Percentiles rank a stretch among this genome's conserved stretches.
These are phyloP conservation scores for Liposcelis brunnea DNA, from an alignment of 2,888 invertebrate genomes.

Conservation along the genomic window DNA sequence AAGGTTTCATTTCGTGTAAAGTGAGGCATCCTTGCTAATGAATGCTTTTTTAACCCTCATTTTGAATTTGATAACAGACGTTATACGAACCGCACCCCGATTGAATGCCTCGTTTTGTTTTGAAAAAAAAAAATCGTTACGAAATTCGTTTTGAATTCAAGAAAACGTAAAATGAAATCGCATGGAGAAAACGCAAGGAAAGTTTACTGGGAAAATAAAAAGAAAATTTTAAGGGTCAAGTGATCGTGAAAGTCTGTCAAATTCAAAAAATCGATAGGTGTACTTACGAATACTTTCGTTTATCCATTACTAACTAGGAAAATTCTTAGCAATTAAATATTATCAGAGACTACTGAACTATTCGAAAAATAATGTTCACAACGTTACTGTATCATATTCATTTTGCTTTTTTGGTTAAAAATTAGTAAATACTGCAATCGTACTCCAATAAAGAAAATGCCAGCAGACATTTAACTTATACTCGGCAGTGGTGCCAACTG, in stretches of 20 bases:
- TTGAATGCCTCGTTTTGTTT: neutral
- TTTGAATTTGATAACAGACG: too few relatives aligned
- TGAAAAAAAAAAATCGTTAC: neutral
- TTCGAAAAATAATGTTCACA: neutral
- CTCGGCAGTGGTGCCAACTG: too few relatives aligned
- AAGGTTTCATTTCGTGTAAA: too few relatives aligned
- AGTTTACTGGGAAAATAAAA: too few relatives aligned
- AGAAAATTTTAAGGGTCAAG: neutral
- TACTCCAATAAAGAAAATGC: neutral
- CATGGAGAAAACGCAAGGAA: too few relatives aligned
- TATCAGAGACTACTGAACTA: neutral
- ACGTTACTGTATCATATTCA: neutral
- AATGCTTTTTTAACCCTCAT: too few relatives aligned
- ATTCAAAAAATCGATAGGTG: constrained; percentile 6
- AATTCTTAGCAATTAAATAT: neutral
- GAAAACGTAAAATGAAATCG: too few relatives aligned
- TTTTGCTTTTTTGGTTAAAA: neutral
- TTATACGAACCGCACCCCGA: too few relatives aligned
- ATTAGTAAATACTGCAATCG: neutral
- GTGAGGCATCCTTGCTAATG: too few relatives aligned
- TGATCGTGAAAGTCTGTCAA: neutral
- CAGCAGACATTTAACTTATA: constrained; percentile 1
- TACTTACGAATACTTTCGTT: constrained; percentile 4
- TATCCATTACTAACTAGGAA: constrained; percentile 1
- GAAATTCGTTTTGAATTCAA: too few relatives aligned